Evolutionary conservation across 1,140 invertebrate genomes (phyloP).

Genomic region (Fopius arisanus): DNA sequence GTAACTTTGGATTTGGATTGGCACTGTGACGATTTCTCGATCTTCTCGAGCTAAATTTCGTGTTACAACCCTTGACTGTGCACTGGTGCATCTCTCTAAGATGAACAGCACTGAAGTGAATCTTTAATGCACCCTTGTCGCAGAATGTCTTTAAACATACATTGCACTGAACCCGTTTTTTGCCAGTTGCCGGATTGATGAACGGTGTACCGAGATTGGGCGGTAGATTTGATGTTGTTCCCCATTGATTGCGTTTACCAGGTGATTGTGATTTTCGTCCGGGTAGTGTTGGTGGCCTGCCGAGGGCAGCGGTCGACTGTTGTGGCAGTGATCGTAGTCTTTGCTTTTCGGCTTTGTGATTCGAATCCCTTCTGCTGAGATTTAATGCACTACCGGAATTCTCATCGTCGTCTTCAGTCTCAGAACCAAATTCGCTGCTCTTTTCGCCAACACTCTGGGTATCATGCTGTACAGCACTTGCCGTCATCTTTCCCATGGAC

Average conservation of each 20-base stretch:
- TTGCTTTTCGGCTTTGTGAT: constrained; percentile 57
- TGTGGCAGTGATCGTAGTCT: constrained; percentile 56
- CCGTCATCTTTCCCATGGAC: constrained; percentile 50
- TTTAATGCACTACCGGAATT: constrained; percentile 75
- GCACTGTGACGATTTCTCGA: constrained; percentile 96
- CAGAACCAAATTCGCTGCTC: constrained; percentile 66
- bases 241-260: constrained; percentile 87
- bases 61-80: constrained; percentile 97
- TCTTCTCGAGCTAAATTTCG: constrained; percentile 98
- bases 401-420: constrained; percentile 73
- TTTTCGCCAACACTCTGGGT: constrained; percentile 53
- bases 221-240: constrained; percentile 76
- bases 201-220: constrained; percentile 88
- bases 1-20: constrained; percentile 98
- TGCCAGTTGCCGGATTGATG: constrained; percentile 90
- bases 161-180: constrained; percentile 97
- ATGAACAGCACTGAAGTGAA: constrained; percentile 99
- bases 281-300: constrained; percentile 64
- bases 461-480: constrained; percentile 43
- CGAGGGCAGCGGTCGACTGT: constrained; percentile 47
- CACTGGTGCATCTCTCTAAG: constrained; percentile 99
- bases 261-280: constrained; percentile 85
- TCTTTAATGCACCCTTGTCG: constrained; percentile 99
- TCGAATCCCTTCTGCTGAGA: constrained; percentile 66
- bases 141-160: constrained; percentile 99